Evolutionary conservation across 2,888 invertebrate species (phyloP), one percentile per base, ranked within the genome.

Genomic region (Athripsodes cinereus): DNA sequence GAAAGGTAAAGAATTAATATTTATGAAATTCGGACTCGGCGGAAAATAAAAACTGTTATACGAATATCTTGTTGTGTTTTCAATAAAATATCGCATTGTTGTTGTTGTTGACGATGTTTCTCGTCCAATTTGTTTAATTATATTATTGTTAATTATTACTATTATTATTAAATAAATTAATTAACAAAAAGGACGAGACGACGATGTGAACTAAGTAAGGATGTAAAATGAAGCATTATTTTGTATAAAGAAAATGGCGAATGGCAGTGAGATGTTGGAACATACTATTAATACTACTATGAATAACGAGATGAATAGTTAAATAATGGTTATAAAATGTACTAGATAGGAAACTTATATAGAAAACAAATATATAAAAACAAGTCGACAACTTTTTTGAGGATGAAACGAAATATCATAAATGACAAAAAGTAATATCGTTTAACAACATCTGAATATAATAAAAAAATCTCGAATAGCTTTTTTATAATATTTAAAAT

Each of bases 1-100:
- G 70, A 93, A 93, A 76, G 93, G 93, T 69, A 93, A 94, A 78
- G 93, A 93, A 80, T 86, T 93, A 66, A 91, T 93, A 73, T 93
- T 94, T 76, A 93, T 93, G 88, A 91, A 91, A 79, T 94, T 94
- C 74, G 93, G 93, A 66, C 83, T 93, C 67, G 90, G 90, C 69
- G 87, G 87, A 70, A 84, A 84, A 83, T 84, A 84, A 82, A 76
- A 66, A 5, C 10, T 26, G 47, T 31, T 52, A 83, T 83, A 84
- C 82, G 76, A 66, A n/a, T 31, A 22, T 16, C 35, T 40, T 40
- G 40, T 40, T 40, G 40, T 47, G 57, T 46, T 52, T 22, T 47
- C n/a, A n/a, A n/a, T n/a, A n/a, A n/a, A n/a, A n/a, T n/a, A n/a
- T n/a, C 20, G 22, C 26, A 40, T 52, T 48, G 47, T 52, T 57